Percentiles rank a stretch among this genome's conserved stretches.
These are phyloP conservation scores for Merodon equestris DNA, from an alignment of 2,888 invertebrate genomes.

Conservation along the genomic window DNA sequence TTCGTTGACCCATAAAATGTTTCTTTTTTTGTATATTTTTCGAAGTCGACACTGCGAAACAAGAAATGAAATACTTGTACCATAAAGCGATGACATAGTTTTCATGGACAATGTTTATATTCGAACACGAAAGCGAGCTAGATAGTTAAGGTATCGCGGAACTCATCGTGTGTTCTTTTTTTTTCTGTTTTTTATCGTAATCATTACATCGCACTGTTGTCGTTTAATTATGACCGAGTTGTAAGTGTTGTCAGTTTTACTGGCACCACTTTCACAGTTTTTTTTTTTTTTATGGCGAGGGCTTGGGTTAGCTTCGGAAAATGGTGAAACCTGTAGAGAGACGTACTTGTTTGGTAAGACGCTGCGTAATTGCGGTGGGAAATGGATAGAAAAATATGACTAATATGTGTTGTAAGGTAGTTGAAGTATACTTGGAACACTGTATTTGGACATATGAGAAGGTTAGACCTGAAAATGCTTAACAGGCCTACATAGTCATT, in stretches of 20 bases:
- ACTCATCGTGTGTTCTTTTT: slow-evolving; percentile 13
- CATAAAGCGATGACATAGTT: slow-evolving; percentile 46
- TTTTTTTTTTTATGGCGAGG: slow-evolving; percentile 29
- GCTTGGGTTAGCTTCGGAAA: slow-evolving; percentile 15
- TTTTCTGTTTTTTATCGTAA: slow-evolving; percentile 28
- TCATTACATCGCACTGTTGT: slow-evolving; percentile 29
- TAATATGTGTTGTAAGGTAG: no score
- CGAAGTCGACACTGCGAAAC: slow-evolving; percentile 15
- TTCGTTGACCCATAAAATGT: slow-evolving; percentile 50
- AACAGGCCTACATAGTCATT: no score
- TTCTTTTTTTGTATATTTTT: slow-evolving; percentile 4
- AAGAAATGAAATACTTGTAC: slow-evolving; percentile 22
- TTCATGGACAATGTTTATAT: neutral
- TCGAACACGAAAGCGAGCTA: slow-evolving; percentile 18
- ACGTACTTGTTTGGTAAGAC: slow-evolving; percentile 31
- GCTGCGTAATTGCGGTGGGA: neutral
- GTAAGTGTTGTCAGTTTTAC: slow-evolving; percentile 35
- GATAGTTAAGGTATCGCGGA: slow-evolving; percentile 23
- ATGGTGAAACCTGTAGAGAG: slow-evolving; percentile 4
- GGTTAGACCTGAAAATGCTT: no score
- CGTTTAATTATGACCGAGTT: slow-evolving; percentile 19
- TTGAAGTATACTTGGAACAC: no score
- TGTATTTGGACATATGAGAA: no score
- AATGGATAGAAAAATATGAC: neutral
- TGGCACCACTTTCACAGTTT: slow-evolving; percentile 51